These are phyloP conservation scores for Neodiprion fabricii DNA, from an alignment of 1,140 invertebrate genomes.

Conservation along the genomic window DNA sequence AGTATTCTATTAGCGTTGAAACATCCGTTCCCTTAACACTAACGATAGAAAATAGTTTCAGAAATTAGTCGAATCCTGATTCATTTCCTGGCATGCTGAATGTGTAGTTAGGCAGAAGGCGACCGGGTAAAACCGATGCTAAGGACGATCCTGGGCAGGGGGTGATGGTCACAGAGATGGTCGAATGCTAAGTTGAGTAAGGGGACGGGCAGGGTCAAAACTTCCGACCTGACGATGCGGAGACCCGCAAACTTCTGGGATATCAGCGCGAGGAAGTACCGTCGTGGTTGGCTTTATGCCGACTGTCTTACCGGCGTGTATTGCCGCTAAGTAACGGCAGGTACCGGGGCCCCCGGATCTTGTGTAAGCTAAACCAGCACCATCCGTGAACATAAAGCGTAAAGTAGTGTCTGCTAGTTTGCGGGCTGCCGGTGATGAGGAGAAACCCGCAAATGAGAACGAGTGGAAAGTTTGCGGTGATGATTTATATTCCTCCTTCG, in stretches of 20 bases:
- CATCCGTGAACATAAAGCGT: no score
- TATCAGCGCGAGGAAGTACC: constrained; percentile 1
- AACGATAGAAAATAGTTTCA: no score
- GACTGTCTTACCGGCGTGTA: constrained; percentile 1
- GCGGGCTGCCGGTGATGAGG: no score
- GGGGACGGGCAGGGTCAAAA: not conserved
- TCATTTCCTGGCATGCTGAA: not conserved
- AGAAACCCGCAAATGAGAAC: no score
- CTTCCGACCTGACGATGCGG: constrained; percentile 3
- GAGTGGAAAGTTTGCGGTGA: no score
- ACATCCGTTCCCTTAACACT: no score
- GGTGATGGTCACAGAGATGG: not conserved
- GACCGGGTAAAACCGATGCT: not conserved
- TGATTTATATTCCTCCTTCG: no score
- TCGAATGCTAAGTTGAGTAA: not conserved
- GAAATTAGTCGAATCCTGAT: no score
- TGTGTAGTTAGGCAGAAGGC: not conserved
- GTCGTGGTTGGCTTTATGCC: not conserved
- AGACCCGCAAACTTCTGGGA: not conserved
- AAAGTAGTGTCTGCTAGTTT: no score
- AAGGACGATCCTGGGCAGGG: not conserved
- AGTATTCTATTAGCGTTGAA: no score
- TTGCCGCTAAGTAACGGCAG: not conserved
- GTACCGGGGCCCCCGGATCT: not conserved
- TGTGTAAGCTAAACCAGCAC: no score